Conservation (phyloP, 2,797 vertebrate genomes). For the Microchirus variegatus region DNA sequence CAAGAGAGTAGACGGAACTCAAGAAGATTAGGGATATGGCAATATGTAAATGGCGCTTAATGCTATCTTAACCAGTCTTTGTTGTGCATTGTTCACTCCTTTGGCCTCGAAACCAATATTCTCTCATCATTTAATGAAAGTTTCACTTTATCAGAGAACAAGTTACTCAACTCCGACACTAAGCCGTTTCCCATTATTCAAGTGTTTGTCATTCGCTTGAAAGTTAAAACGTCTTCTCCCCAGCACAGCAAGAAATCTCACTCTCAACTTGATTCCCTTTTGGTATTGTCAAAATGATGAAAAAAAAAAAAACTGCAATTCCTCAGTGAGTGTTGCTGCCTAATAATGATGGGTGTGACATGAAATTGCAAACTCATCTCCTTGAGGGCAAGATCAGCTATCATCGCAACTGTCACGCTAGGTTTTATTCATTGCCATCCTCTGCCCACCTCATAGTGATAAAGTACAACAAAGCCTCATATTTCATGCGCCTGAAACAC, state of each 20-base stretch:
- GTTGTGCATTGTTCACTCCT: neutral
- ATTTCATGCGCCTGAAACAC: conserved; percentile 56
- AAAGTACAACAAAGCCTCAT: conserved; percentile 52
- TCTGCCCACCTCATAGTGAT: conserved; percentile 60
- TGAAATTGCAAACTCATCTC: conserved; percentile 74
- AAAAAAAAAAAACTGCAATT: conserved; percentile 54
- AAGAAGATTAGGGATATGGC: neutral
- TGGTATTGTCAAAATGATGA: conserved; percentile 69
- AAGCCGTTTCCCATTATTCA: conserved; percentile 3
- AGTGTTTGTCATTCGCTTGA: conserved; percentile 8
- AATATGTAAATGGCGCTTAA: neutral
- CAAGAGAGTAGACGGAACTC: conserved; percentile 17
- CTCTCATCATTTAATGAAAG: conserved; percentile 2
- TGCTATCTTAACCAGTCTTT: conserved; percentile 6
- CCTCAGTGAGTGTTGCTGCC: conserved; percentile 60
- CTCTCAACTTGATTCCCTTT: conserved; percentile 56
- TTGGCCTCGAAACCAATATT: neutral
- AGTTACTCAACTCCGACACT: conserved; percentile 14
- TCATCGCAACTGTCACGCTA: conserved; percentile 70
- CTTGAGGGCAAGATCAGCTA: conserved; percentile 63
- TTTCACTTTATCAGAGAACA: conserved; percentile 4
- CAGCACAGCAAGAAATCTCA: conserved; percentile 38
- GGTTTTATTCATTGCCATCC: conserved; percentile 67
- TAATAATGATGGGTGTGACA: conserved; percentile 73
- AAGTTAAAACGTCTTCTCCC: conserved; percentile 31